Percentiles rank a stretch among this genome's conserved stretches.
Conservation (phyloP, 2,113 vertebrate species). For the Scolopax mira region DNA sequence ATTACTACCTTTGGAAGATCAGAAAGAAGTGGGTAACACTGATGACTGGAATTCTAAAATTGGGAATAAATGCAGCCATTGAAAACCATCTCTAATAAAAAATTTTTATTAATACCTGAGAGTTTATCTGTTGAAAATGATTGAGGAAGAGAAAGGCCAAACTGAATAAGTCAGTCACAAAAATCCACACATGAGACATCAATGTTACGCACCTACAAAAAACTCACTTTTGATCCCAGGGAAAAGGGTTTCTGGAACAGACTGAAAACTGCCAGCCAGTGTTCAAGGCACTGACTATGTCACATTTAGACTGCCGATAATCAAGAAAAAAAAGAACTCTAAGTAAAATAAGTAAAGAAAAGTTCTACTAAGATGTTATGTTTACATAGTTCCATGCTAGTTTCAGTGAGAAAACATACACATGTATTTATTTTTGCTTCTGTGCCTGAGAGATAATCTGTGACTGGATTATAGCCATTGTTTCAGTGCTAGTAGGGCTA, state of each 20-base stretch:
- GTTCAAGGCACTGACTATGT: not conserved
- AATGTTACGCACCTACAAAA: not conserved
- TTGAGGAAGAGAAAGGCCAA: not conserved
- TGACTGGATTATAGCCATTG: not conserved
- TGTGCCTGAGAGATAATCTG: not conserved
- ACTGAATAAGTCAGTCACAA: not conserved
- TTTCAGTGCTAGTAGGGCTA: not conserved
- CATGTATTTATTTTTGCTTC: not conserved
- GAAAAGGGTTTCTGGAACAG: not conserved
- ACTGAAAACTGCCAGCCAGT: not conserved
- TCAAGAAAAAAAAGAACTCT: not conserved
- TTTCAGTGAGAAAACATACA: not conserved
- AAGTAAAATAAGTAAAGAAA: not conserved
- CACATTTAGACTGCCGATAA: not conserved
- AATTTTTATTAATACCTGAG: not conserved
- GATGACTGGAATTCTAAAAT: not conserved
- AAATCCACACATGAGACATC: not conserved
- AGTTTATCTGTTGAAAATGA: not conserved
- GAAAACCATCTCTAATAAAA: not conserved
- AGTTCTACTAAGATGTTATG: not conserved
- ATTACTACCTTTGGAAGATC: not conserved
- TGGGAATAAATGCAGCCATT: not conserved
- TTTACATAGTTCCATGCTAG: accelerated
- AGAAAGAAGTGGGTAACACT: not conserved
- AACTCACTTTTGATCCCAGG: not conserved